A percentile compares a stretch with the other conserved stretches of the same genome.
Conservation (phyloP, 1,140 invertebrate species). For the Drosophila punjabiensis region DNA sequence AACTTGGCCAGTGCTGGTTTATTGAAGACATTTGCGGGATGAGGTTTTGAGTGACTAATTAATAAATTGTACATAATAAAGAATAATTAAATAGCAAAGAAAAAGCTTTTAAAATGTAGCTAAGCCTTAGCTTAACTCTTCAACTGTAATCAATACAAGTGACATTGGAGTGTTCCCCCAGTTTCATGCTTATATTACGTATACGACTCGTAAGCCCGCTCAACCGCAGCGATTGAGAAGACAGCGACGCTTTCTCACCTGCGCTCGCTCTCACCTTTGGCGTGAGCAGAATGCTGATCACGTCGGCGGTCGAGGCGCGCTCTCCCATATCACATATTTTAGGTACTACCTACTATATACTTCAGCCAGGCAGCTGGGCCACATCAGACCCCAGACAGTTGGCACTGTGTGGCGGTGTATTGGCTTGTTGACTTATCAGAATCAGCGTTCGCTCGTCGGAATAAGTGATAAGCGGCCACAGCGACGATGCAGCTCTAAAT, state of each 20-base stretch:
- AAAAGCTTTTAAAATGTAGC: not conserved
- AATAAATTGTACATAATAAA: not conserved
- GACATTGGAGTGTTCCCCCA: slow-evolving; percentile 27
- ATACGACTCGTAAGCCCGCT: slow-evolving; percentile 21
- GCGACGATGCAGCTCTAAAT: slow-evolving; percentile 47
- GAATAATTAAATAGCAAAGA: not conserved
- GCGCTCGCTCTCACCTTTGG: slow-evolving; percentile 7
- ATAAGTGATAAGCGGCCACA: slow-evolving; percentile 57
- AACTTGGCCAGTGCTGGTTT: not conserved
- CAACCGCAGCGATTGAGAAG: slow-evolving; percentile 45
- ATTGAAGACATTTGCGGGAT: not conserved
- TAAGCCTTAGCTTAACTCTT: not conserved
- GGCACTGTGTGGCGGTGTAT: slow-evolving; percentile 57
- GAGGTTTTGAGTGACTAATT: not conserved
- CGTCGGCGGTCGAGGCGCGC: slow-evolving; percentile 16
- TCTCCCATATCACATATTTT: slow-evolving; percentile 67
- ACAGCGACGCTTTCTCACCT: slow-evolving; percentile 44
- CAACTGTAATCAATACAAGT: slow-evolving; percentile 45
- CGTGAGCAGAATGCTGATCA: slow-evolving; percentile 69
- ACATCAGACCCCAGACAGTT: slow-evolving; percentile 62
- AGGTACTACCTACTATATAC: slow-evolving; percentile 11
- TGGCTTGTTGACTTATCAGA: slow-evolving; percentile 70
- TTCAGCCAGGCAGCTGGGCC: slow-evolving; percentile 44
- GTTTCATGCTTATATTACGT: slow-evolving; percentile 20
- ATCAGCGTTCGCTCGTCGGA: slow-evolving; percentile 22